Percentiles rank a stretch among this genome's conserved stretches.
These are phyloP conservation scores for Microcebus ravelobensis DNA, from an alignment of 2,113 vertebrate genomes.

Conservation along the genomic window DNA sequence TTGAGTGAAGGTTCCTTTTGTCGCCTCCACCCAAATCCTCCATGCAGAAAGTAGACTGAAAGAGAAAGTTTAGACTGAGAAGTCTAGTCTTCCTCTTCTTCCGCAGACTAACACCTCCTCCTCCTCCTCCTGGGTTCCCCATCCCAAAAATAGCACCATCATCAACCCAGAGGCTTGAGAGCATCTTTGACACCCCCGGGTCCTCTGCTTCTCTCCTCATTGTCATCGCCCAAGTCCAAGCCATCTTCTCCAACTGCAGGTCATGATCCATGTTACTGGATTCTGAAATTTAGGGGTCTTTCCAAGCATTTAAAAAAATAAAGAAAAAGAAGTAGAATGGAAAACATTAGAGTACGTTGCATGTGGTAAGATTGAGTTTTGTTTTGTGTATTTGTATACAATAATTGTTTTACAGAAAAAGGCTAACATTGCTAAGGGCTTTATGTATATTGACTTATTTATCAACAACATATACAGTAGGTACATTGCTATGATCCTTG, in stretches of 20 bases:
- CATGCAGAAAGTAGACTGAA: background rate
- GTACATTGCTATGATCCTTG: background rate
- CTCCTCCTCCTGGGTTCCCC: background rate
- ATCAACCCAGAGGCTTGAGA: background rate
- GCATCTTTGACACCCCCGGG: background rate
- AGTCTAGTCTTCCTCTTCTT: background rate
- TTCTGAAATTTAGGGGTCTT: background rate
- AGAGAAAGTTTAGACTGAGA: background rate
- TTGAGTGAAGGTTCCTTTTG: background rate
- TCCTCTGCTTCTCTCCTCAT: background rate
- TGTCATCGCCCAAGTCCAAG: background rate
- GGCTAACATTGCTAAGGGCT: background rate
- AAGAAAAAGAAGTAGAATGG: background rate
- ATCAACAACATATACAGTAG: background rate
- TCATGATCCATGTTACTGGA: background rate
- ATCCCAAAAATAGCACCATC: background rate
- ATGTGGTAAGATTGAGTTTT: background rate
- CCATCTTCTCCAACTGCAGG: background rate
- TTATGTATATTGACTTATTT: background rate
- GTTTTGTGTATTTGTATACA: background rate
- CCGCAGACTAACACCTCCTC: background rate
- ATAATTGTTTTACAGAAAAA: background rate
- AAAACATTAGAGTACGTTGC: background rate
- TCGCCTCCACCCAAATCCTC: background rate
- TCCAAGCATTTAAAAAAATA: background rate